Conservation (phyloP, 1,140 invertebrate species). For the Formica selysi region DNA sequence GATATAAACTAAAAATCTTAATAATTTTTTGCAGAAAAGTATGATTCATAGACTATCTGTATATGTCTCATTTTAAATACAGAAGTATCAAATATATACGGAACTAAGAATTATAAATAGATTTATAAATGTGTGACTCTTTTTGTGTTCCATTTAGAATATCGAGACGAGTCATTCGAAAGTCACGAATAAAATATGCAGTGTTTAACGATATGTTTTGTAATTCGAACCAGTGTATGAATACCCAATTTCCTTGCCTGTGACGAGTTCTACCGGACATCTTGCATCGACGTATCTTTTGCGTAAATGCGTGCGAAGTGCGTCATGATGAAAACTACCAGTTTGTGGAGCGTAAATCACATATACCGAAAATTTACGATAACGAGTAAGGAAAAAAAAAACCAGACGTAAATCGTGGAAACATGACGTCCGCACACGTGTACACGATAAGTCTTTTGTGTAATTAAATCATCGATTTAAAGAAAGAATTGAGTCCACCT, state of each 20-base stretch:
- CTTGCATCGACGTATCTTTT: conserved; percentile 68
- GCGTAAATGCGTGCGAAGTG: conserved; percentile 64
- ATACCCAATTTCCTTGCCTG: not conserved
- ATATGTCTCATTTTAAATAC: not conserved
- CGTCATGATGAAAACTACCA: conserved; percentile 70
- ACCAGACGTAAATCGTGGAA: conserved; percentile 13
- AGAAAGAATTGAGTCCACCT: not conserved
- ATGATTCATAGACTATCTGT: not conserved
- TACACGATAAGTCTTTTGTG: not conserved
- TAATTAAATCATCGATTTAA: conserved; percentile 14
- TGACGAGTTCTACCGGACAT: conserved; percentile 61
- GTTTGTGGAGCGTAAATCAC: not conserved
- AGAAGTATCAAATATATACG: not conserved
- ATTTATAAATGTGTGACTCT: not conserved
- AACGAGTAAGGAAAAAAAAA: conserved; percentile 29
- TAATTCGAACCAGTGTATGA: not conserved
- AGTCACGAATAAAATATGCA: not conserved
- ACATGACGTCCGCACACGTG: conserved; percentile 3
- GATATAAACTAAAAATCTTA: too few relatives aligned
- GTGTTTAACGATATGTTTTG: conserved; percentile 27
- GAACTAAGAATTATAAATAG: too few relatives aligned
- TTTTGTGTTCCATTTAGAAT: conserved; percentile 22
- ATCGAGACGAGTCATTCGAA: not conserved
- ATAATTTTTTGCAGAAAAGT: not conserved
- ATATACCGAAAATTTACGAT: conserved; percentile 33